A percentile compares a stretch with the other conserved stretches of the same genome.
Evolutionary conservation across 1,140 invertebrate species (phyloP).

Genomic region (Mamestra configurata): DNA sequence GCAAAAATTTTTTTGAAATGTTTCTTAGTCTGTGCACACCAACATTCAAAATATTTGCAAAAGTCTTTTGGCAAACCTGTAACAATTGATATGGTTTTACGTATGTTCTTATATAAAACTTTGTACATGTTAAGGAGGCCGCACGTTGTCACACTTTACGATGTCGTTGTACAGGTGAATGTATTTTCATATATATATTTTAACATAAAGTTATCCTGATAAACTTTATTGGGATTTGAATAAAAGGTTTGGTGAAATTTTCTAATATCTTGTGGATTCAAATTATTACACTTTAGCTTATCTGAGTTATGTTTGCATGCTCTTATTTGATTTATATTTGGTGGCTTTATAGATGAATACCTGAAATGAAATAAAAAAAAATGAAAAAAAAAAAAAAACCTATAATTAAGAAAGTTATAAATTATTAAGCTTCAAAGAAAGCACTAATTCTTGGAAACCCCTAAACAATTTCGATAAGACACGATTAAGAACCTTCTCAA

Average conservation of each 20-base stretch:
- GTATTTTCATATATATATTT: background rate
- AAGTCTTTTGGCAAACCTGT: background rate
- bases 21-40: background rate
- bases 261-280: constrained; percentile 53
- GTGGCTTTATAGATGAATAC: background rate
- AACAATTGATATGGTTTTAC: background rate
- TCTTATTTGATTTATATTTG: background rate
- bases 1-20: background rate
- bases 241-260: constrained; percentile 55
- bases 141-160: background rate
- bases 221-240: constrained; percentile 39
- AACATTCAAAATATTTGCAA: background rate
- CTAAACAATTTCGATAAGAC: too few species aligned
- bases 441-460: too few species aligned
- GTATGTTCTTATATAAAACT: background rate
- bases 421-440: too few species aligned
- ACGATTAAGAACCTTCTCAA: too few species aligned
- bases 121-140: background rate
- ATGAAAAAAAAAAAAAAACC: too few species aligned
- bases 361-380: too few species aligned
- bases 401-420: too few species aligned
- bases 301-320: background rate
- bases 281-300: constrained; percentile 42
- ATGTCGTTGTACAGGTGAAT: background rate
- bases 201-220: constrained; percentile 47